These are phyloP conservation scores for Coleophora flavipennella DNA, from an alignment of 2,888 invertebrate species.

Conservation along the genomic window DNA sequence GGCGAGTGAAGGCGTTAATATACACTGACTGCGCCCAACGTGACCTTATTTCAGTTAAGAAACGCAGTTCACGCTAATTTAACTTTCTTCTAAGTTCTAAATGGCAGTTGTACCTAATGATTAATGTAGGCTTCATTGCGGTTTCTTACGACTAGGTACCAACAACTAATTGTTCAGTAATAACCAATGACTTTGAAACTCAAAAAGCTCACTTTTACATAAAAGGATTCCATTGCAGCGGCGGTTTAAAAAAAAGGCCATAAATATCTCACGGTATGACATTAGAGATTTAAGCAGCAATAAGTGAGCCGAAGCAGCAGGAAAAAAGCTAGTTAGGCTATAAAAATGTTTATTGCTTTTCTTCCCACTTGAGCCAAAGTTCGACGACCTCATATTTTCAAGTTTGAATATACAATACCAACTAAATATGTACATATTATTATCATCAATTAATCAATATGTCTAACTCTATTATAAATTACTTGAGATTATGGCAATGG, in stretches of 20 bases:
- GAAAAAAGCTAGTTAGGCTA: conserved; percentile 42
- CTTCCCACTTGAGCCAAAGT: conserved; percentile 53
- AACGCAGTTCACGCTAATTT: too few relatives aligned
- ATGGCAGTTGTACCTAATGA: too few relatives aligned
- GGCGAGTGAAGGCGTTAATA: conserved; percentile 9
- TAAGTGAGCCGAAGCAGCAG: conserved; percentile 27
- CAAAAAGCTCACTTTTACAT: too few relatives aligned
- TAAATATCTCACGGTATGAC: conserved; percentile 14
- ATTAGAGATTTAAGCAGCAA: conserved; percentile 28
- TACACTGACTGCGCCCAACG: too few relatives aligned
- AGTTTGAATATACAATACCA: conserved; percentile 51
- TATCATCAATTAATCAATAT: conserved; percentile 54
- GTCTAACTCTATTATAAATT: conserved; percentile 6
- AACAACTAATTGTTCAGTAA: too few relatives aligned
- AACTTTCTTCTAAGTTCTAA: too few relatives aligned
- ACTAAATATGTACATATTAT: conserved; percentile 59
- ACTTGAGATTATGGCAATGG: too few relatives aligned
- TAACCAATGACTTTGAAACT: too few relatives aligned
- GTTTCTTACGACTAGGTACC: too few relatives aligned
- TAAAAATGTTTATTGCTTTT: conserved; percentile 61
- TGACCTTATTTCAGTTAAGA: too few relatives aligned
- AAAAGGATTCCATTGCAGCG: background rate
- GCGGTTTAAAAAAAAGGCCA: conserved; percentile 4
- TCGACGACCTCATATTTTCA: conserved; percentile 52
- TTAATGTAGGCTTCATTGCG: too few relatives aligned